A percentile compares a stretch with the other conserved stretches of the same genome.
Conservation (phyloP, 2,113 vertebrate genomes). For the Lethenteron camtschaticum region DNA sequence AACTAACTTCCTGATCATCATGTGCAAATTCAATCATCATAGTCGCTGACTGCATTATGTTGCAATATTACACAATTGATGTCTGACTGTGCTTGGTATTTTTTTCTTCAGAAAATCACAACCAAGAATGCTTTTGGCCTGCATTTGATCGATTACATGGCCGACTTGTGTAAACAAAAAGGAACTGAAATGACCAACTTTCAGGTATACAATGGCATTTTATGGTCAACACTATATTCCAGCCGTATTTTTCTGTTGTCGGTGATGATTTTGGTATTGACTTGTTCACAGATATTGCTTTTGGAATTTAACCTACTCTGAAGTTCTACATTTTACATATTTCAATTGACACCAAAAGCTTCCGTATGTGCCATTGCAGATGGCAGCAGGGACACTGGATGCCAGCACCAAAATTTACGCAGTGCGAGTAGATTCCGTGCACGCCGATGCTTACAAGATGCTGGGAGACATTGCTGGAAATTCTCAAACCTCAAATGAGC, state of each 20-base stretch:
- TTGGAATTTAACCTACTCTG: background rate
- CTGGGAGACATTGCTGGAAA: conserved; percentile 54
- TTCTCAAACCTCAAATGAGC: conserved; percentile 17
- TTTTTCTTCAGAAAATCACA: conserved; percentile 64
- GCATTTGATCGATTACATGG: conserved; percentile 82
- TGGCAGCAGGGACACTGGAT: conserved; percentile 67
- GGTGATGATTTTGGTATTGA: too few species aligned
- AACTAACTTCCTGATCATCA: too few species aligned
- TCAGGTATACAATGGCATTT: conserved; percentile 33
- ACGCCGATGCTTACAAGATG: conserved; percentile 57
- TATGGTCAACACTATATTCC: background rate
- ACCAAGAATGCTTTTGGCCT: conserved; percentile 81
- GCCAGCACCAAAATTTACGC: conserved; percentile 91
- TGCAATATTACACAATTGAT: background rate
- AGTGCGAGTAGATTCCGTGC: conserved; percentile 56
- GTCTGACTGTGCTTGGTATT: conserved; percentile 8
- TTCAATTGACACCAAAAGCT: background rate
- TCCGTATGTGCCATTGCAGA: conserved; percentile 18
- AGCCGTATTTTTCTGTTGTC: background rate
- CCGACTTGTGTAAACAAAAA: conserved; percentile 63
- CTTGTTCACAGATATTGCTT: background rate
- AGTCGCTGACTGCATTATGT: background rate
- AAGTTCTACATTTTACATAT: background rate
- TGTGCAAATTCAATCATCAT: background rate
- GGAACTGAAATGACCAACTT: conserved; percentile 55